Base-by-base conservation (phyloP, 2,113 vertebrate species). In the Lanius ludovicianus region DNA sequence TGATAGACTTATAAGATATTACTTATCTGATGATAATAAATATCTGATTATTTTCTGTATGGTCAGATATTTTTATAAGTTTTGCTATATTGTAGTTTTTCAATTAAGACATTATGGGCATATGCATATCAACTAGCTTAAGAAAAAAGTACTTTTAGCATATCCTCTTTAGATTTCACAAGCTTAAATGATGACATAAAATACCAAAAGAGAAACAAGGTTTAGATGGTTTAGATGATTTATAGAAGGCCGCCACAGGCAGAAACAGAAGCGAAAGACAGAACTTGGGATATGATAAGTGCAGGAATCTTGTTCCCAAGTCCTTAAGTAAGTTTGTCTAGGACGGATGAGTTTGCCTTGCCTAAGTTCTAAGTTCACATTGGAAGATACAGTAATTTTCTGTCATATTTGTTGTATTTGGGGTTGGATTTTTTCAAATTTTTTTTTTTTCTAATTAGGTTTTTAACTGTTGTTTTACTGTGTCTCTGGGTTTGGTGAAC, bases 401-500 rank as follows among this genome's bases (percentile, higher is more conserved):
- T 64, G 2, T 23, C 24, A 11, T 3, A 9, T 25, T 57, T 74
- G 6, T 35, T 65, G 4, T 55, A 31, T 31, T 47, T 49, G 37
- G 17, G 3, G 30, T 49, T 47, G n/a, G 7, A 22, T 35, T 67
- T 41, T 28, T 15, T 47, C 10, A 15, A 10, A 1, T 27, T 49
- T 9, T 15, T 9, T 49, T 25, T 39, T 35, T 19, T 50, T 41
- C 12, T 9, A 19, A 56, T 80, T 52, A 15, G 15, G 46, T 80
- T 92, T 41, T 81, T 93, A 89, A 69, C 80, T 70, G 71, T 93
- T 97, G 87, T 64, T 95, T 87, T 78, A 37, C 39, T 73, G 35
- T 87, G 79, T 88, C 69, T 96, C 91, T 95, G 24, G 33, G 84
- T 93, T 93, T 93, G 92, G 74, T 89, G 94, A 96, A 90, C 73